Evolutionary conservation across 2,113 vertebrate genomes (phyloP).

Genomic region (Galemys pyrenaicus): DNA sequence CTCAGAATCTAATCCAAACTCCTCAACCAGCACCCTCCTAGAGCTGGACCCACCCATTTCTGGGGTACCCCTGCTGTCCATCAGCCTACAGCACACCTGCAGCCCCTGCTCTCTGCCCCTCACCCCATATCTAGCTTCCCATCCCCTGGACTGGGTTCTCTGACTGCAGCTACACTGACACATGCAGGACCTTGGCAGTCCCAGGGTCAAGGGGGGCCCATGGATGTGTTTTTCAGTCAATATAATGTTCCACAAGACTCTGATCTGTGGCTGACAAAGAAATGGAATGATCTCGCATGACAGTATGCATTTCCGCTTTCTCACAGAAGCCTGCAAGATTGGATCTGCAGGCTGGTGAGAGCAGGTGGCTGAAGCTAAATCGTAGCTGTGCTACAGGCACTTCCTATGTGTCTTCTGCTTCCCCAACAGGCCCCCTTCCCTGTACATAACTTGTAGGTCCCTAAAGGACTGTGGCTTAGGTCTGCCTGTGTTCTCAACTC

Average conservation of each 20-base stretch:
- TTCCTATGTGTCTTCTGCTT: neutral
- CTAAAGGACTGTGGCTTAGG: neutral
- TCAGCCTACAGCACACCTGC: neutral
- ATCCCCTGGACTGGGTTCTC: neutral
- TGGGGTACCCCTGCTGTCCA: fast-evolving
- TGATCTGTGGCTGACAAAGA: neutral
- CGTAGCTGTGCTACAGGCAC: fast-evolving
- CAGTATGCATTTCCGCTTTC: neutral
- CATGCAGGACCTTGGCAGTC: neutral
- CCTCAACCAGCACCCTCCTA: neutral
- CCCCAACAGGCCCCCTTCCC: neutral
- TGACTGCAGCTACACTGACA: neutral
- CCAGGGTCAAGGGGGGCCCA: neutral
- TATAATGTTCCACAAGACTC: neutral
- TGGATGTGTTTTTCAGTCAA: neutral
- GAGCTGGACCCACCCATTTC: neutral
- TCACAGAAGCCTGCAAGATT: neutral
- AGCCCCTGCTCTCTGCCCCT: neutral
- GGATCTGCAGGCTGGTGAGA: neutral
- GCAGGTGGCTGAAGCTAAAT: neutral
- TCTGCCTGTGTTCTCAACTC: neutral
- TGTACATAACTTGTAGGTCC: neutral
- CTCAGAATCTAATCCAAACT: neutral
- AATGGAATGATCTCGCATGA: neutral
- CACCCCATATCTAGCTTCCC: neutral